phyloP scores from a whole-genome alignment of 2,113 vertebrate genomes.

The Steatornis caripensis region DNA sequence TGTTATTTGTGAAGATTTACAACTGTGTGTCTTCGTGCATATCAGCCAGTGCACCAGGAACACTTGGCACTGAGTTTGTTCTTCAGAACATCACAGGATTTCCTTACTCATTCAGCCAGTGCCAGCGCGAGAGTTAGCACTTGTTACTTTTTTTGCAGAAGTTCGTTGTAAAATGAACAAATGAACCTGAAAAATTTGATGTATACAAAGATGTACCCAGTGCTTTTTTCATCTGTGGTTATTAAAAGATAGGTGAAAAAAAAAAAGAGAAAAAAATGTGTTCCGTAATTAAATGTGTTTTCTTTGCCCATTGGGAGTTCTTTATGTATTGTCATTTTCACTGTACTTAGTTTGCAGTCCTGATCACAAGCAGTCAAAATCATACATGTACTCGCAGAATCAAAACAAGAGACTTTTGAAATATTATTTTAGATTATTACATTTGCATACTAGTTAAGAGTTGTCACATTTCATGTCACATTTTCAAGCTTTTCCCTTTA shows the following conservation, averaged over 20 bases:
- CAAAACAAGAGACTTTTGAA: neutral
- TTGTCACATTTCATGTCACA: neutral
- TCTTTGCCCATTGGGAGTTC: neutral
- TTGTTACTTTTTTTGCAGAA: neutral
- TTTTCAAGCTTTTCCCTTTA: slow-evolving; percentile 6
- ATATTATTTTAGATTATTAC: slow-evolving; percentile 17
- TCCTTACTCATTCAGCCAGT: neutral
- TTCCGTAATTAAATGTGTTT: neutral
- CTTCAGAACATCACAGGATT: neutral
- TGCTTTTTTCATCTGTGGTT: neutral
- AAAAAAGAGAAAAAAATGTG: neutral
- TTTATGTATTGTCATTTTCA: neutral
- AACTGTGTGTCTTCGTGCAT: neutral
- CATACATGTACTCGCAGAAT: neutral
- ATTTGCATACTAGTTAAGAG: neutral
- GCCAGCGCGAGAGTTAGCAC: neutral
- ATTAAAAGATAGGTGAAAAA: neutral
- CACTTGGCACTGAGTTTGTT: neutral
- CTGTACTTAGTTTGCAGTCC: neutral
- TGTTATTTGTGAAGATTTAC: neutral
- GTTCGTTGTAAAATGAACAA: neutral
- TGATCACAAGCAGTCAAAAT: neutral
- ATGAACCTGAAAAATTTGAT: neutral
- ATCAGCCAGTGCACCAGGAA: neutral
- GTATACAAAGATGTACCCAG: neutral